A percentile compares a stretch with the other conserved stretches of the same genome.
These are phyloP conservation scores for Plagiodera versicolora DNA, from an alignment of 2,888 invertebrate genomes.

Conservation along the genomic window DNA sequence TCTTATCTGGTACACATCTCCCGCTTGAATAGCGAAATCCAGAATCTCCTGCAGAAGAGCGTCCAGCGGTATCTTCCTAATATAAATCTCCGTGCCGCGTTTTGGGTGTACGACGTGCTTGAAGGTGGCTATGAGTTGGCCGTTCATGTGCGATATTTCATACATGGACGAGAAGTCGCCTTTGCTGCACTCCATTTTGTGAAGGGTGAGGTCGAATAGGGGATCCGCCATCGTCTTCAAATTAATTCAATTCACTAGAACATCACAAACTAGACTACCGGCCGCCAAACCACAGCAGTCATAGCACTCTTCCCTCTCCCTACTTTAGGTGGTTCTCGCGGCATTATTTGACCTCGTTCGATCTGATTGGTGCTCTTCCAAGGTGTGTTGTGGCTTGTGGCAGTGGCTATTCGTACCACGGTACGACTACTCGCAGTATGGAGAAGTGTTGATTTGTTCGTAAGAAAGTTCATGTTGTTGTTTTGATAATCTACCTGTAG, in stretches of 20 bases:
- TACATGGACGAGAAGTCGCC: constrained; percentile 23
- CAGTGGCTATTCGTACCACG: too few species aligned
- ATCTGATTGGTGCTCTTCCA: too few species aligned
- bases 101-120: constrained; percentile 48
- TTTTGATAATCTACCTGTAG: too few species aligned
- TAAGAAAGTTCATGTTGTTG: too few species aligned
- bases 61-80: constrained; percentile 75
- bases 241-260: not conserved
- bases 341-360: too few species aligned
- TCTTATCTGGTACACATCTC: constrained; percentile 71
- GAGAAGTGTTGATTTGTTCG: too few species aligned
- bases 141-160: constrained; percentile 53
- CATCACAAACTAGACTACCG: not conserved
- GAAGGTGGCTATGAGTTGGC: constrained; percentile 57
- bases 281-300: too few species aligned
- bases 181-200: constrained; percentile 25
- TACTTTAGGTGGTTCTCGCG: too few species aligned
- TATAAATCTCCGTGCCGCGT: constrained; percentile 73
- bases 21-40: constrained; percentile 66
- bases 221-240: not conserved
- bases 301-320: too few species aligned
- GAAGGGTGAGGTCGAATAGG: constrained; percentile 19
- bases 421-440: too few species aligned
- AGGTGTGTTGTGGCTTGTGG: too few species aligned
- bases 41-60: constrained; percentile 74